phyloP scores from a whole-genome alignment of 1,140 invertebrate species.

The Sycophaga agraensis region DNA sequence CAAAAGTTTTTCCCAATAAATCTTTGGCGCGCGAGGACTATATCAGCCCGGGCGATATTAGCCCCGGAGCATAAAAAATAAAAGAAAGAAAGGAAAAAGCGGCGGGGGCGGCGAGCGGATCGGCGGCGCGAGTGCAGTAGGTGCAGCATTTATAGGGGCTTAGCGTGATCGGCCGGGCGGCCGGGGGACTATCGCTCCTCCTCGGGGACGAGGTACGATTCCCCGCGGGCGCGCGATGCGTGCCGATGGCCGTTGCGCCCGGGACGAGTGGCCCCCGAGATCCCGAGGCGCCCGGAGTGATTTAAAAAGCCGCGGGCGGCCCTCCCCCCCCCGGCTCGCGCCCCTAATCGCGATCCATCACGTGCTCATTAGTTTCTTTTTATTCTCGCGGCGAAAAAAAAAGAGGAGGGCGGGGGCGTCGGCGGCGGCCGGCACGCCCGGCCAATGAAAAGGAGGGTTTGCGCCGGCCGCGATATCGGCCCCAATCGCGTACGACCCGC shows the following conservation, averaged over 20 bases:
- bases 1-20: not conserved
- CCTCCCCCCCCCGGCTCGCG: not conserved
- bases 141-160: conserved; percentile 6
- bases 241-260: not conserved
- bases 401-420: not conserved
- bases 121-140: not conserved
- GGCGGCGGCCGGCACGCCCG: not conserved
- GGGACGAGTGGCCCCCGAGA: not conserved
- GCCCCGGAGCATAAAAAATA: too few species aligned
- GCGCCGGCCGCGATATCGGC: conserved; percentile 14
- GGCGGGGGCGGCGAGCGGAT: not conserved
- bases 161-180: conserved; percentile 9
- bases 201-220: conserved; percentile 4
- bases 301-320: conserved; percentile 23
- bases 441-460: conserved; percentile 20
- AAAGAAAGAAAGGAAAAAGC: too few species aligned
- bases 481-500: conserved; percentile 9
- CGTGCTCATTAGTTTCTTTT: conserved; percentile 27
- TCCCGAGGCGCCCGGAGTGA: not conserved
- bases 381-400: not conserved
- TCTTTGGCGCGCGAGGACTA: not conserved
- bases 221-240: not conserved
- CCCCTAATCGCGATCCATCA: conserved; percentile 28
- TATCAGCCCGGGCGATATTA: too few species aligned
- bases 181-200: conserved; percentile 10